Evolutionary conservation across 2,113 vertebrate species (phyloP).

Genomic region (Syngnathus typhle): DNA sequence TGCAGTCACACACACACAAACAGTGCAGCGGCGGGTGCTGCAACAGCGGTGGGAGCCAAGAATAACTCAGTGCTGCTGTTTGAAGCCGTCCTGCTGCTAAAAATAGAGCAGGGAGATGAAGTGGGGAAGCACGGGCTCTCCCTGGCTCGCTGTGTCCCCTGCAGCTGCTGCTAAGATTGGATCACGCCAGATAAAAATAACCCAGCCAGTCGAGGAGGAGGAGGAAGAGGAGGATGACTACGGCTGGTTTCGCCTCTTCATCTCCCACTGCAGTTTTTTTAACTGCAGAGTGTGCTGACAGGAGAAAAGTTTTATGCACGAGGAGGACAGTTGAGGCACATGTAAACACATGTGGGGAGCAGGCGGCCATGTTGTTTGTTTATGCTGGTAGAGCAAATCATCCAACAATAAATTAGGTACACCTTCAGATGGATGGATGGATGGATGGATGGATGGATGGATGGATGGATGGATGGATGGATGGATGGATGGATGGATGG

Average conservation of each 20-base stretch:
- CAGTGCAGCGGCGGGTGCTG: slow-evolving; percentile 11
- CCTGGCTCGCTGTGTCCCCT: slow-evolving; percentile 58
- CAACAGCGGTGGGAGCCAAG: slow-evolving; percentile 40
- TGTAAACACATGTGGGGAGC: not conserved
- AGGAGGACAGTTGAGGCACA: not conserved
- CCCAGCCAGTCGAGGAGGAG: slow-evolving; percentile 33
- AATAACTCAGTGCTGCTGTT: slow-evolving; percentile 66
- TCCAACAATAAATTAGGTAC: not conserved
- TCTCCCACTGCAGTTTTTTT: slow-evolving; percentile 32
- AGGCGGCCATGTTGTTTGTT: not conserved
- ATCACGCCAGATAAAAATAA: slow-evolving; percentile 68
- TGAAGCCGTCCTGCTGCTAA: slow-evolving; percentile 56
- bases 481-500: not conserved
- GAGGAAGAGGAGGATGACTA: slow-evolving; percentile 2
- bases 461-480: not conserved
- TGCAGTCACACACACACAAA: slow-evolving; percentile 19
- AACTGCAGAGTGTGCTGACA: slow-evolving; percentile 26
- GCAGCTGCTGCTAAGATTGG: slow-evolving; percentile 67
- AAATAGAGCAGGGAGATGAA: slow-evolving; percentile 53
- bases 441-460: not conserved
- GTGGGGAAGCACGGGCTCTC: slow-evolving; percentile 61
- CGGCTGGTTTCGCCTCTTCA: slow-evolving; percentile 23
- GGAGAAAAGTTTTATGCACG: not conserved
- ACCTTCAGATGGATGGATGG: not conserved
- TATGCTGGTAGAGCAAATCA: not conserved